These are phyloP conservation scores for Tinea pellionella DNA, from an alignment of 2,888 invertebrate species.

Conservation along the genomic window DNA sequence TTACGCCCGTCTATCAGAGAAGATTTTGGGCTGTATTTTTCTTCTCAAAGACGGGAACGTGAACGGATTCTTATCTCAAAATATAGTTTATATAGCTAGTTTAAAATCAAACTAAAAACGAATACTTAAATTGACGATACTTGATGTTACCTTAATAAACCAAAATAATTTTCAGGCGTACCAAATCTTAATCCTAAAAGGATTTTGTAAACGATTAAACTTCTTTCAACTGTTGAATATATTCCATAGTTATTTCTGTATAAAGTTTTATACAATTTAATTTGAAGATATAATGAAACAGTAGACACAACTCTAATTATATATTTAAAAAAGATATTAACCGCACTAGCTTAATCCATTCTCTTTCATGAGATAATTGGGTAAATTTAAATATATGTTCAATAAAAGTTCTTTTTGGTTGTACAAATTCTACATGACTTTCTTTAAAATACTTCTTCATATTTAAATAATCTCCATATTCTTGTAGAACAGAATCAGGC, in stretches of 20 bases:
- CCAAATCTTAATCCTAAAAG: slow-evolving; percentile 28
- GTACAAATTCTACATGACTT: slow-evolving; percentile 21
- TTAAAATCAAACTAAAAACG: background rate
- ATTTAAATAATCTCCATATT: slow-evolving; percentile 21
- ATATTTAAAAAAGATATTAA: background rate
- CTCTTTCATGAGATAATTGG: background rate
- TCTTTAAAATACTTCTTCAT: slow-evolving; percentile 22
- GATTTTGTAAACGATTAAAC: slow-evolving; percentile 29
- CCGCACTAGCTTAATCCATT: slow-evolving; percentile 14
- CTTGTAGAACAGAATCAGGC: slow-evolving; percentile 23
- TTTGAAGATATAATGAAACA: too few relatives aligned
- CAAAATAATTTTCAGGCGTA: slow-evolving; percentile 23
- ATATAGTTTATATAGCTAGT: too few relatives aligned
- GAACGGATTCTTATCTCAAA: too few relatives aligned
- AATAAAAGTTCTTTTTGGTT: slow-evolving; percentile 11
- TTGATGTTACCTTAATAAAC: slow-evolving; percentile 21
- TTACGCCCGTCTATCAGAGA: too few relatives aligned
- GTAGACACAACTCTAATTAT: too few relatives aligned
- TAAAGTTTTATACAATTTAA: slow-evolving; percentile 19
- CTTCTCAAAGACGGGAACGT: too few relatives aligned
- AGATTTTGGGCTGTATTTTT: too few relatives aligned
- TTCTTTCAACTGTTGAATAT: slow-evolving; percentile 32
- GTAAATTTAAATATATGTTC: background rate
- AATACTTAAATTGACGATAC: background rate
- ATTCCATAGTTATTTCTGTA: background rate